Evolutionary conservation across 2,113 vertebrate genomes (phyloP).

Genomic region (Nycticebus coucang): DNA sequence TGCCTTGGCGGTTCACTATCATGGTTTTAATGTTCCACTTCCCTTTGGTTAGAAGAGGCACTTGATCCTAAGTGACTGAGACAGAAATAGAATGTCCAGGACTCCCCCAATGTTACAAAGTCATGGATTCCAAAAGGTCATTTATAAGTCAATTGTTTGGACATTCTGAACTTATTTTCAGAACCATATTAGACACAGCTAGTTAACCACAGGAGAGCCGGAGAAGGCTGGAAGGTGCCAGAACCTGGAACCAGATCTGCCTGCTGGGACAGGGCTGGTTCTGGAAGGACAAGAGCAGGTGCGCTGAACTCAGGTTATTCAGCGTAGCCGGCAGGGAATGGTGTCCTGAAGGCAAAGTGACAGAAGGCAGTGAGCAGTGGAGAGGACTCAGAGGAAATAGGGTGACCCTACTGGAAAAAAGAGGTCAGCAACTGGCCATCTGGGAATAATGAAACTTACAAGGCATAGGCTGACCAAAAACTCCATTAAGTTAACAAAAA

Average conservation of each 20-base stretch:
- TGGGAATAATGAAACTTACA: not conserved
- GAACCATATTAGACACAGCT: not conserved
- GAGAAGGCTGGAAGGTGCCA: conserved; percentile 49
- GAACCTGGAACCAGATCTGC: conserved; percentile 61
- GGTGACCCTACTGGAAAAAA: not conserved
- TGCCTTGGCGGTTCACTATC: not conserved
- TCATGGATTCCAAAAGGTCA: conserved; percentile 36
- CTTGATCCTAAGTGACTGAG: conserved; percentile 30
- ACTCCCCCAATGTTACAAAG: not conserved
- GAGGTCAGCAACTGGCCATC: not conserved
- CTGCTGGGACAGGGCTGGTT: not conserved
- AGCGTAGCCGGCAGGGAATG: not conserved
- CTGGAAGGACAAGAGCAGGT: conserved; percentile 61
- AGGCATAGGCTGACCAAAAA: not conserved
- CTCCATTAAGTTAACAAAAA: not conserved
- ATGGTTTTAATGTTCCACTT: not conserved
- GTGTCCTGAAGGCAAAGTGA: not conserved
- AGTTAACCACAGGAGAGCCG: conserved; percentile 6
- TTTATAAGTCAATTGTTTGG: conserved; percentile 56
- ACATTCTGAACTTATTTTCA: conserved; percentile 60
- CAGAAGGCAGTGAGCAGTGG: not conserved
- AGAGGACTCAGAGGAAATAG: not conserved
- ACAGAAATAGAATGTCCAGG: not conserved
- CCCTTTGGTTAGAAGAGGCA: not conserved
- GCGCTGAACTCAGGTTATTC: not conserved